Percentiles rank a stretch among this genome's conserved stretches.
Evolutionary conservation across 2,113 vertebrate species (phyloP).

Genomic region (Tyto alba): DNA sequence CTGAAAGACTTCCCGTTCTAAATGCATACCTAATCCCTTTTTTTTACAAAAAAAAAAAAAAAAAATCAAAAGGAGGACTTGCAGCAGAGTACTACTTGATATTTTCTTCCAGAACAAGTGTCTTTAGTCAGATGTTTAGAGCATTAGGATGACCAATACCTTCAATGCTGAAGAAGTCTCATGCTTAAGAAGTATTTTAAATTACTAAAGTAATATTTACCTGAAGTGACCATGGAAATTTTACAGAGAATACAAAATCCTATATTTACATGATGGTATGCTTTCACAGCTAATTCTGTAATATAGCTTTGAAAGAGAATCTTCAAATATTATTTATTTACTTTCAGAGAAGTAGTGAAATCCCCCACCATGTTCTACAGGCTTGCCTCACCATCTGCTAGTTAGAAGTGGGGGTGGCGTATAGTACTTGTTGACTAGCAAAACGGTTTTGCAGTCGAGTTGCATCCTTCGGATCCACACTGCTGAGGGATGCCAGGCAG

Average conservation of each 20-base stretch:
- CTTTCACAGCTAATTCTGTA: not conserved
- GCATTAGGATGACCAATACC: not conserved
- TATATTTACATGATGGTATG: not conserved
- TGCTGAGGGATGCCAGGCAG: not conserved
- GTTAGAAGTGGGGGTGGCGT: not conserved
- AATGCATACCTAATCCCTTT: not conserved
- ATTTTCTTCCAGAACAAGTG: not conserved
- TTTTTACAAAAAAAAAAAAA: too few relatives aligned
- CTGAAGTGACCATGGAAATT: not conserved
- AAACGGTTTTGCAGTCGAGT: not conserved
- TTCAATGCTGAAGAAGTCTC: not conserved
- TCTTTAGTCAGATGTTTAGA: not conserved
- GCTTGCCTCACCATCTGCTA: conserved; percentile 26
- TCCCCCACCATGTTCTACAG: not conserved
- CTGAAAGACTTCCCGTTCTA: not conserved
- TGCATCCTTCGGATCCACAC: not conserved
- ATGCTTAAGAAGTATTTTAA: not conserved
- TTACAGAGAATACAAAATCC: not conserved
- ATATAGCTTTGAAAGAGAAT: not conserved
- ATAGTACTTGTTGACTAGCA: not conserved
- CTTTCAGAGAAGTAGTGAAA: conserved; percentile 2
- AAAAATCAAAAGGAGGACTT: not conserved
- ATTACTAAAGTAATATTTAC: not conserved
- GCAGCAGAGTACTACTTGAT: not conserved
- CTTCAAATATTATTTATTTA: conserved; percentile 28